A percentile compares a stretch with the other conserved stretches of the same genome.
phyloP scores from a whole-genome alignment of 2,797 vertebrate species.

The Ctenochaetus hawaiiensis region DNA sequence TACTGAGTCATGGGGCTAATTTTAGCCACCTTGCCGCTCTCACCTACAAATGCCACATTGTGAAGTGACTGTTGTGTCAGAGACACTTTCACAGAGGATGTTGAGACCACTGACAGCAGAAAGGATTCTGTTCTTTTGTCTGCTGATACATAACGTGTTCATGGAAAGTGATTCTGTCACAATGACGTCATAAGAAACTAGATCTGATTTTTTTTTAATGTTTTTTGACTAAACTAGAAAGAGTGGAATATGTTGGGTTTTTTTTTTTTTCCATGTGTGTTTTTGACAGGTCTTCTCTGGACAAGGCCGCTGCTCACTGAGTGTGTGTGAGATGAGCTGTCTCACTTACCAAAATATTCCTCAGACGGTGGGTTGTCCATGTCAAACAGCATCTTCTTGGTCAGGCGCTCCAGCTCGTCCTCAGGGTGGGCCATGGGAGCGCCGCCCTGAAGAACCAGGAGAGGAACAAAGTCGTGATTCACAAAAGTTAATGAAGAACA shows the following conservation, averaged over 20 bases:
- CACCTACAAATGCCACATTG: slow-evolving; percentile 30
- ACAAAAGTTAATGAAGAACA: slow-evolving; percentile 15
- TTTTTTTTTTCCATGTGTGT: not conserved
- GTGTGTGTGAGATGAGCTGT: not conserved
- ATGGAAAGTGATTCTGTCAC: not conserved
- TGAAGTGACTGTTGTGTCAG: slow-evolving; percentile 38
- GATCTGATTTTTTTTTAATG: not conserved
- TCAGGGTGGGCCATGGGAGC: slow-evolving; percentile 89
- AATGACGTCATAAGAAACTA: not conserved
- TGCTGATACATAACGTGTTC: slow-evolving; percentile 2
- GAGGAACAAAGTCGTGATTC: slow-evolving; percentile 27
- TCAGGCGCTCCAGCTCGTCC: slow-evolving; percentile 96
- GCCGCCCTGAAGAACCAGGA: slow-evolving; percentile 80
- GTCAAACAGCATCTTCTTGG: slow-evolving; percentile 99
- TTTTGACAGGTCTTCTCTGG: not conserved
- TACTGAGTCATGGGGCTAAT: slow-evolving; percentile 51
- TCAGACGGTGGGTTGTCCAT: slow-evolving; percentile 98
- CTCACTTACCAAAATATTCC: slow-evolving; percentile 94
- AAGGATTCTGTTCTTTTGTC: slow-evolving; percentile 17
- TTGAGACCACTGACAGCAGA: slow-evolving; percentile 14
- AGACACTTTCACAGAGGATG: slow-evolving; percentile 3
- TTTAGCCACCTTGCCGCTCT: slow-evolving; percentile 41
- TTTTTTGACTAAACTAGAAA: not conserved
- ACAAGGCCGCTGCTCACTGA: not conserved
- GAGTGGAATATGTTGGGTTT: too few relatives aligned